Evolutionary conservation across 1,140 invertebrate species (phyloP), one percentile per base, ranked within the genome.

Genomic region (Drosophila sechellia): DNA sequence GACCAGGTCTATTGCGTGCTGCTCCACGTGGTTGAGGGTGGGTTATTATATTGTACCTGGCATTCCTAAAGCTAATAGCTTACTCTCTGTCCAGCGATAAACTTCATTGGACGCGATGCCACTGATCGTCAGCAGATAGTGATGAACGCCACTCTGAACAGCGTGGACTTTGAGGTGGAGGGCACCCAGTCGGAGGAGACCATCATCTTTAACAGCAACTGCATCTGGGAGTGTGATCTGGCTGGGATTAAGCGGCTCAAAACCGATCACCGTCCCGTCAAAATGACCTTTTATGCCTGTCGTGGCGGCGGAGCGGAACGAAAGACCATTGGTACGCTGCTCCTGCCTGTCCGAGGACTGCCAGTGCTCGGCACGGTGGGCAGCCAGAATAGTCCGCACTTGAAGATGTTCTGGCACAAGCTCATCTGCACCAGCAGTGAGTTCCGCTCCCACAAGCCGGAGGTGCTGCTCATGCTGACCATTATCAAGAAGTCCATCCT

Each of bases 151-250:
- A 57, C 77, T 0, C 68, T 91, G 2, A 91, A 91, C 61, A 74
- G 77, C 3, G 75, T 91, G n/a, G 71, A 90, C 54, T 91, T 91
- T 49, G 85, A 91, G 40, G 73, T 91, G 5, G 79, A 87, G 50
- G 90, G 90, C 15, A 73, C 81, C 5, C 74, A 70, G 3, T 77
- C 77, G 2, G 35, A 68, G 4, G 72, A 78, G 50, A 60, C 77
- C 1, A 73, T 90, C 3, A 73, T 91, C 11, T 91, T 91, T 43
- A 91, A 91, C 48, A 91, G 90, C 63, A 91, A 91, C 48, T 91
- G 90, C 43, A 81, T 91, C 43, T 91, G 90, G 90, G 90, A 91
- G 45, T 84, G 85, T 17, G 86, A 87, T 20, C 69, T 91, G 39
- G 55, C 69, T 0, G 90, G 87, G 4, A 75, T 91, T 13, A 91